Base-by-base conservation (phyloP, 2,797 vertebrate species). In the Pangasius macronema region DNA sequence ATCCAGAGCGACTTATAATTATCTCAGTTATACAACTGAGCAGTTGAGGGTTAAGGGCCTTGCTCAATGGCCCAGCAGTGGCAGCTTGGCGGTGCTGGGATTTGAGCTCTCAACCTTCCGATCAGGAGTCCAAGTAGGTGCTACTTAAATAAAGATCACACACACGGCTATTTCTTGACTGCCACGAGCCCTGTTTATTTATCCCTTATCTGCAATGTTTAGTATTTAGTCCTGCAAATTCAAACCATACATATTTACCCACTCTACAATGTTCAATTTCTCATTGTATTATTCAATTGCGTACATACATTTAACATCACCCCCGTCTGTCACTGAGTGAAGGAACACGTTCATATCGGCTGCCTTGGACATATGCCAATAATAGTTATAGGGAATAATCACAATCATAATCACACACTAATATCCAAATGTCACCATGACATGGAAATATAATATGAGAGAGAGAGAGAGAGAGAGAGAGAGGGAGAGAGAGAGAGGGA, bases 401-500 rank as follows among this genome's bases (percentile, higher is more conserved):
- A 27, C 33, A 8, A 14, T 61, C 36, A 3, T 42, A 61, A 59
- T 39, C 18, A 24, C 4, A 22, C 51, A 22, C 9, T 22, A 59
- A 80, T 39, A 80, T 61, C 55, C 33, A 36, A 59, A 80, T 57
- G 20, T 59, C 75, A 59, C 53, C 53, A 13, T 57, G 77, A 80
- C 30, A 36, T 57, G 33, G 5, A 80, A 57, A 36, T 5, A 13
- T 10, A 59, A 39, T 27, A 30, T 57, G n/a, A 61, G 51, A 77
- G 55, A 65, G 53, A 65, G 51, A 57, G 61, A 59, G 30, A 55
- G 8, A 51, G 36, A 20, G 63, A 67, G 55, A 67, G 65, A 63
- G 24, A 63, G 24, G 11, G 61, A n/a, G 1, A 27, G 27, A 30
- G 27, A 11, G 65, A 65, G 27, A 30, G n/a, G n/a, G n/a, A n/a